phyloP scores from a whole-genome alignment of 1,140 invertebrate genomes.

The Frieseomelitta varia region DNA sequence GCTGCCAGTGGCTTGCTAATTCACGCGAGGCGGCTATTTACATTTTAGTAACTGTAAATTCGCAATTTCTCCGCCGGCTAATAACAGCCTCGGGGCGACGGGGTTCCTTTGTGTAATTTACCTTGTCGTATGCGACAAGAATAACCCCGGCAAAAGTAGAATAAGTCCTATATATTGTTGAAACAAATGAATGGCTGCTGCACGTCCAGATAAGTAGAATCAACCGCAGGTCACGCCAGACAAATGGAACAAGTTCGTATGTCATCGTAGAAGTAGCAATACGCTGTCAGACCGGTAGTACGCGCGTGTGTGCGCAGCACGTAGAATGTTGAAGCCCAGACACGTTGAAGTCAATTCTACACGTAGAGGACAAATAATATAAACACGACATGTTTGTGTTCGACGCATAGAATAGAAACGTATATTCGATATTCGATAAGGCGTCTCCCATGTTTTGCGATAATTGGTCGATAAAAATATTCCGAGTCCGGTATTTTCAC shows the following conservation, averaged over 20 bases:
- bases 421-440: background rate
- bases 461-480: background rate
- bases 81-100: background rate
- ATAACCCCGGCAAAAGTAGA: constrained; percentile 4
- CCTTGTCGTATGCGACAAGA: background rate
- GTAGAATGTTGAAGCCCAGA: background rate
- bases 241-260: constrained; percentile 11
- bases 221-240: constrained; percentile 16
- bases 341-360: background rate
- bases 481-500: no score
- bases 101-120: background rate
- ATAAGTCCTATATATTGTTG: background rate
- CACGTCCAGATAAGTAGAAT: constrained; percentile 8
- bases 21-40: background rate
- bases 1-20: background rate
- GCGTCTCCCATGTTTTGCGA: background rate
- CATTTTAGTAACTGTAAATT: background rate
- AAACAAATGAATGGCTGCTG: background rate
- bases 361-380: background rate
- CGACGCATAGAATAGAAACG: background rate
- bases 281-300: background rate
- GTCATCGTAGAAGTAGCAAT: background rate
- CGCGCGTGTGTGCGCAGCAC: background rate
- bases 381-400: background rate
- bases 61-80: background rate